Percentiles rank a stretch among this genome's conserved stretches.
phyloP scores from a whole-genome alignment of 1,140 invertebrate genomes.

The Dinoponera quadriceps region DNA sequence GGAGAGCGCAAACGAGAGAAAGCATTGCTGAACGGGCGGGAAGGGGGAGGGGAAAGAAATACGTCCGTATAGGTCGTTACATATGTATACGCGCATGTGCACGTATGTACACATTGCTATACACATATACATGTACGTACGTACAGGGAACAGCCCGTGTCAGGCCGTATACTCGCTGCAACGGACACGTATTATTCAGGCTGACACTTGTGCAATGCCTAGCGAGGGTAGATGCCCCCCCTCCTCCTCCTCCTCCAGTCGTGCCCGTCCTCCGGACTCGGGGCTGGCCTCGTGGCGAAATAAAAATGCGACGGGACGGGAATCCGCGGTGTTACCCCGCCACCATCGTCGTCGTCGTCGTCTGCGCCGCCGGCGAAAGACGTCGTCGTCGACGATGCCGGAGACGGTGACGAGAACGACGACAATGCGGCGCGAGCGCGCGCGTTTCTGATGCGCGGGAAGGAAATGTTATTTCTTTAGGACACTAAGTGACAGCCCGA shows the following conservation, averaged over 20 bases:
- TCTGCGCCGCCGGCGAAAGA: background rate
- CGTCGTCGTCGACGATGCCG: slow-evolving; percentile 31
- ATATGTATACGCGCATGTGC: slow-evolving; percentile 32
- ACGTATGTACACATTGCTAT: background rate
- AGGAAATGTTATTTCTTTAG: slow-evolving; percentile 74
- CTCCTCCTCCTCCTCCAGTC: background rate
- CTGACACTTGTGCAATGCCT: slow-evolving; percentile 78
- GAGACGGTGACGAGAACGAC: slow-evolving; percentile 67
- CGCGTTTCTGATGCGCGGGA: slow-evolving; percentile 61
- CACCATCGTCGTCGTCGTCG: slow-evolving; percentile 30
- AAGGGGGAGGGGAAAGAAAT: slow-evolving; percentile 39
- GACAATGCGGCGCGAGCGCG: slow-evolving; percentile 49
- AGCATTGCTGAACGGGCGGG: background rate
- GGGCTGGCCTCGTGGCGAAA: slow-evolving; percentile 72
- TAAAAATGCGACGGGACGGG: slow-evolving; percentile 73
- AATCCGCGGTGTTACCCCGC: slow-evolving; percentile 59
- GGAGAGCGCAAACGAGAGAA: background rate
- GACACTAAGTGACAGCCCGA: slow-evolving; percentile 79
- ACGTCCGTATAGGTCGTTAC: slow-evolving; percentile 43
- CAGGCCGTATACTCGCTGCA: slow-evolving; percentile 77
- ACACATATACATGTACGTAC: background rate
- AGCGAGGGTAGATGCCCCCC: slow-evolving; percentile 68
- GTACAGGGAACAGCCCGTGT: slow-evolving; percentile 73
- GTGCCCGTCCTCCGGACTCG: slow-evolving; percentile 32
- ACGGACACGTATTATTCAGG: slow-evolving; percentile 83